Evolutionary conservation across 2,113 vertebrate species (phyloP).

Genomic region (Riparia riparia): DNA sequence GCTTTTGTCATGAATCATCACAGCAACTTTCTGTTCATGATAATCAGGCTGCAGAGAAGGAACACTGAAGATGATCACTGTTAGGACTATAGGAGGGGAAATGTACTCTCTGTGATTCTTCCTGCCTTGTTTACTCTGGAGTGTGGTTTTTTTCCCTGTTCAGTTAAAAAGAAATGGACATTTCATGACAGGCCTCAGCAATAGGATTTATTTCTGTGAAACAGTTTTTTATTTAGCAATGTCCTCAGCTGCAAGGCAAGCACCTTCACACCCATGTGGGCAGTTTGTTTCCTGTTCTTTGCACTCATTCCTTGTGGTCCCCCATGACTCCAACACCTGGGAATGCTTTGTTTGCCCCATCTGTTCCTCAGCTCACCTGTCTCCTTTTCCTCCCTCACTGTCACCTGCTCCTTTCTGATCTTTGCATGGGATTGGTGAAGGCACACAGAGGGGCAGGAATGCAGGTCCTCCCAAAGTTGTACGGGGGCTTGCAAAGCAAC

Average conservation of each 20-base stretch:
- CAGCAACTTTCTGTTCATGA: background rate
- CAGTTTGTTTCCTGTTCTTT: background rate
- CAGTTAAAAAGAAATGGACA: background rate
- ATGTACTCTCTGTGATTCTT: background rate
- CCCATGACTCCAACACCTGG: background rate
- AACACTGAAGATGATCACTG: background rate
- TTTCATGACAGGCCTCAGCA: background rate
- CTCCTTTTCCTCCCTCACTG: background rate
- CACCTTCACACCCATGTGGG: rapidly evolving
- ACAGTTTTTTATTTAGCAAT: background rate
- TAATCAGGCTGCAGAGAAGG: background rate
- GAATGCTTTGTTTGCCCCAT: background rate
- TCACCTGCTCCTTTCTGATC: background rate
- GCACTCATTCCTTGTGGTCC: no score
- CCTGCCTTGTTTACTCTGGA: background rate
- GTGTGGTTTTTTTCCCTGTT: background rate
- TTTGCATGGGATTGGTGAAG: background rate
- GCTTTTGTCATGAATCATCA: background rate
- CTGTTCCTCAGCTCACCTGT: background rate
- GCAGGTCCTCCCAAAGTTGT: background rate
- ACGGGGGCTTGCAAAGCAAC: background rate
- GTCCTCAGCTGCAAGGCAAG: background rate
- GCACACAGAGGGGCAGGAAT: background rate
- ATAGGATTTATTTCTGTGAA: background rate
- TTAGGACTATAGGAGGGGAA: background rate